Base-by-base conservation (phyloP, 2,113 vertebrate species). In the Protomyctophum bolini region DNA sequence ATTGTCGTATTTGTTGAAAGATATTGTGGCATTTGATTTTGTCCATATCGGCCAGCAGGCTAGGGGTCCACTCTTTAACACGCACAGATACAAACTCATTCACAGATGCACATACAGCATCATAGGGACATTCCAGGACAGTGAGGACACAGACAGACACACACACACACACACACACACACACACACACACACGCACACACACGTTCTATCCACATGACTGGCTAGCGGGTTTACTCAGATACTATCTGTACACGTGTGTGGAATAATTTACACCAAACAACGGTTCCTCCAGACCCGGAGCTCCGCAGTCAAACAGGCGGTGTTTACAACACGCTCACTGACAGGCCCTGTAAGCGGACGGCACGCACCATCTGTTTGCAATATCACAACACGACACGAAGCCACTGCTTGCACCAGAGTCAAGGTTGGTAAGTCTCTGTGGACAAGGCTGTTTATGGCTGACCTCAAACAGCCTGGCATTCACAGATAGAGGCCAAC, bases 341-440 rank as follows among this genome's bases (percentile, higher is more conserved):
- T 21, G 60, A 69, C 45, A 6, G 41, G 47, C 41, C n/a, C 69
- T 64, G 60, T 58, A 76, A n/a, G 57, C 61, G 9, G 55, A 48
- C 5, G 69, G 54, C 21, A 29, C 2, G 63, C 46, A 28, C 57
- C 14, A 81, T 82, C 70, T 79, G 84, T 78, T 86, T 64, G 66
- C 56, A 54, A 77, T 76, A 79, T 74, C 45, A 60, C 66, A 75
- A 68, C 62, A 72, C 61, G 68, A 83, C 45, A 80, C 77, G 58
- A 73, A 41, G 70, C 63, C 65, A 58, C 41, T 52, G 55, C 66
- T 48, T 14, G 55, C 2, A 63, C 62, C 58, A 4, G 1, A 69
- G 80, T 81, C 70, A 66, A 72, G 28, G 60, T 21, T 10, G 46
- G 54, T 41, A 63, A 29, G 0, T 62, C 11, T 71, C 61, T 63